Conservation (phyloP, 2,797 vertebrate genomes). For the Lophotriccus pileatus region DNA sequence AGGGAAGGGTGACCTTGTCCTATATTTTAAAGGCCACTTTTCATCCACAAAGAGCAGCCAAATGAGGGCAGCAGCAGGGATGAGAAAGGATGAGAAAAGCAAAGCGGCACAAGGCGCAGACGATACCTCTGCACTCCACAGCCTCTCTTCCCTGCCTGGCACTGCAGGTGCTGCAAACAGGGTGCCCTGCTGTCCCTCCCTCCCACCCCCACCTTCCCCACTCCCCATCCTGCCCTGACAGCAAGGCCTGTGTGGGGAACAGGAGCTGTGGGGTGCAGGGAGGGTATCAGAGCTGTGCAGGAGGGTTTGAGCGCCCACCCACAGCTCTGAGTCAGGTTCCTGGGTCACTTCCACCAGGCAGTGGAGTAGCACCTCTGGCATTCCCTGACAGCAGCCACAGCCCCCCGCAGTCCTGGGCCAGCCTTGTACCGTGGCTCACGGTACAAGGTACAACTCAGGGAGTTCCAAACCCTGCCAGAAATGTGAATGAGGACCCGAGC, state of each 20-base stretch:
- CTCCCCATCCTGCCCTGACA: not conserved
- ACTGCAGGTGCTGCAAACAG: not conserved
- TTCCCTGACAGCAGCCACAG: not conserved
- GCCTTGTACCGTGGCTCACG: accelerated
- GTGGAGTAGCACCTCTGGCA: accelerated
- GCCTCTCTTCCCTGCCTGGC: not conserved
- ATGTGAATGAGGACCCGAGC: not conserved
- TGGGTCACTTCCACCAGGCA: accelerated
- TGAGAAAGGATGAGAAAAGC: not conserved
- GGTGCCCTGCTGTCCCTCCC: not conserved
- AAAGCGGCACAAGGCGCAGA: not conserved
- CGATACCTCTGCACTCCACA: not conserved
- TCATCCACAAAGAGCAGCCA: conserved; percentile 23
- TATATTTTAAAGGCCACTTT: conserved; percentile 53
- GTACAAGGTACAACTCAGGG: too few species aligned
- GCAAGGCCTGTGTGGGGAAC: not conserved
- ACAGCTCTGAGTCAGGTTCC: not conserved
- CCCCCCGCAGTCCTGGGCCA: not conserved
- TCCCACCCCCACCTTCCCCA: too few species aligned
- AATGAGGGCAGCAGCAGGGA: conserved; percentile 48
- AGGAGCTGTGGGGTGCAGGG: not conserved
- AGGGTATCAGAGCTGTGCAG: not conserved
- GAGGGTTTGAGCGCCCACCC: not conserved
- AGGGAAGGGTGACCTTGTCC: conserved; percentile 53
- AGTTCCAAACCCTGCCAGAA: not conserved